Conservation (phyloP, 2,113 vertebrate genomes). For the Oriolus oriolus region DNA sequence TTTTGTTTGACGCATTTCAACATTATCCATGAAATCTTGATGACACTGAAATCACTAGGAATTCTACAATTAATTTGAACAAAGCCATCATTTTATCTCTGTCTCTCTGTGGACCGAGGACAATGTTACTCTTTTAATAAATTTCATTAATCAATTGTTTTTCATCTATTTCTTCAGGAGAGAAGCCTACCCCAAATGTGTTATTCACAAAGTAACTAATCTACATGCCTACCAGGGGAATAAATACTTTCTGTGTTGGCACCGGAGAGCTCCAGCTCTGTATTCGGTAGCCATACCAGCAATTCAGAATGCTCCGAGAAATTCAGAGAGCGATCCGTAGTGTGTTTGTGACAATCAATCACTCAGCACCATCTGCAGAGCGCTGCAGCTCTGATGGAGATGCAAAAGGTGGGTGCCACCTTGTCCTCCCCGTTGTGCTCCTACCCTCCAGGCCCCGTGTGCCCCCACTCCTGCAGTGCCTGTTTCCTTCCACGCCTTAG, state of each 20-base stretch:
- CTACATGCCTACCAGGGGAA: background rate
- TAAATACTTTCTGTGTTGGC: background rate
- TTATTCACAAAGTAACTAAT: background rate
- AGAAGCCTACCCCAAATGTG: background rate
- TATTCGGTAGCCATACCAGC: rapidly evolving
- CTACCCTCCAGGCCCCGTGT: rapidly evolving
- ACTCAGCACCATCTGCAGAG: background rate
- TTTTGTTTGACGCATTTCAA: background rate
- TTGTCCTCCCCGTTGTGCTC: rapidly evolving
- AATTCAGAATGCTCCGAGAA: background rate
- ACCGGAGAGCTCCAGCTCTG: background rate
- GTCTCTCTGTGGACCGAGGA: background rate
- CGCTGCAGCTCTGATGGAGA: background rate
- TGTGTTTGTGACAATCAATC: background rate
- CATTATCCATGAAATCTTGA: background rate
- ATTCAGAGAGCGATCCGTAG: background rate
- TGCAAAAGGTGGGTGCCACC: background rate
- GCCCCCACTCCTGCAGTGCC: background rate
- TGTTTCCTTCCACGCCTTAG: background rate
- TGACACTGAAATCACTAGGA: background rate
- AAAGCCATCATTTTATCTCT: background rate
- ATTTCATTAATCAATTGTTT: background rate
- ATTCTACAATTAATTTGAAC: background rate
- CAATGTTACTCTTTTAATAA: background rate
- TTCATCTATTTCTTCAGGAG: background rate